phyloP scores from a whole-genome alignment of 1,140 invertebrate species.

The Drosophila elegans region DNA sequence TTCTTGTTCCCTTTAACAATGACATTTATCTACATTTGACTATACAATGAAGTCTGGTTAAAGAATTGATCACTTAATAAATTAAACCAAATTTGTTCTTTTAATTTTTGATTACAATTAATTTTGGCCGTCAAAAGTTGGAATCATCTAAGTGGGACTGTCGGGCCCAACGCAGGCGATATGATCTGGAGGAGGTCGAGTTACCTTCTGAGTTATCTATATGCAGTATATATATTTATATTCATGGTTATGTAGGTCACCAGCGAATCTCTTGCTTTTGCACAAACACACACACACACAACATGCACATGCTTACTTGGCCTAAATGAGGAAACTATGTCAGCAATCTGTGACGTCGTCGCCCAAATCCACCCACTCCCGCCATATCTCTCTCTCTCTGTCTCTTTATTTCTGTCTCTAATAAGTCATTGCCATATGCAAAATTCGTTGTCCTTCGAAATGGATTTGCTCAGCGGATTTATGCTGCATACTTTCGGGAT shows the following conservation, averaged over 20 bases:
- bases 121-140: background rate
- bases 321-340: slow-evolving; percentile 76
- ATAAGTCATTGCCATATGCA: slow-evolving; percentile 45
- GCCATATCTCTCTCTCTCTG: background rate
- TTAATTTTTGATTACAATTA: no score
- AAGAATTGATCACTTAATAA: no score
- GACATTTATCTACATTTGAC: no score
- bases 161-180: slow-evolving; percentile 7
- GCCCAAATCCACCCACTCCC: slow-evolving; percentile 16
- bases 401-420: slow-evolving; percentile 1
- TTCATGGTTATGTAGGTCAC: slow-evolving; percentile 58
- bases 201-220: slow-evolving; percentile 37
- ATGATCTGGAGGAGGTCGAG: slow-evolving; percentile 30
- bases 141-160: background rate
- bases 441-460: slow-evolving; percentile 40
- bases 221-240: slow-evolving; percentile 27
- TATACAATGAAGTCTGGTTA: no score
- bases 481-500: slow-evolving; percentile 40
- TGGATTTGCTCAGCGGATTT: slow-evolving; percentile 27
- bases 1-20: no score
- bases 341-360: slow-evolving; percentile 65
- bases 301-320: slow-evolving; percentile 44
- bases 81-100: no score
- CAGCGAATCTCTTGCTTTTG: slow-evolving; percentile 28
- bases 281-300: slow-evolving; percentile 24